Evolutionary conservation across 1,140 invertebrate species (phyloP).

Genomic region (Drosophila kohkoa): DNA sequence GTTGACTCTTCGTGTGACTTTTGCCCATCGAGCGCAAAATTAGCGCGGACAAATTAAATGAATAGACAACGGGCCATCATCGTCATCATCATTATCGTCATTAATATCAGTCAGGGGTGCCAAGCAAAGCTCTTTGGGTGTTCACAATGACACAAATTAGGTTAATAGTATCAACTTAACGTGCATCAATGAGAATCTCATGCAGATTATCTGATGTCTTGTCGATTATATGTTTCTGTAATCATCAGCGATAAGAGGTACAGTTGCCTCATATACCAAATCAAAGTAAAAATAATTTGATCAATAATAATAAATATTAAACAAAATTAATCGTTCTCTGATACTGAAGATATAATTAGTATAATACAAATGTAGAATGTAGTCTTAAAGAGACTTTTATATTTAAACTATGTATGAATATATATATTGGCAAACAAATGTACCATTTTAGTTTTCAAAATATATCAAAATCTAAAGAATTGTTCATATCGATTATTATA

Average conservation of each 20-base stretch:
- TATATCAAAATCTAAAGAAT: too few species aligned
- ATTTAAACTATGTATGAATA: too few species aligned
- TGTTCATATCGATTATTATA: too few species aligned
- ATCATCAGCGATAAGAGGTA: neutral
- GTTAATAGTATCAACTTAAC: slow-evolving; percentile 26
- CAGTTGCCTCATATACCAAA: neutral
- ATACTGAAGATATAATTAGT: too few species aligned
- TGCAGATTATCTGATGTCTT: neutral
- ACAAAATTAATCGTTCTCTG: neutral
- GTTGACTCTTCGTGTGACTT: slow-evolving; percentile 72
- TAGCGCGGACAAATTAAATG: slow-evolving; percentile 75
- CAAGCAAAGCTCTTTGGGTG: slow-evolving; percentile 38
- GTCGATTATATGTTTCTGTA: neutral
- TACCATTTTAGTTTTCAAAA: too few species aligned
- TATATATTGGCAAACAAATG: too few species aligned
- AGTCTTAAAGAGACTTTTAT: too few species aligned
- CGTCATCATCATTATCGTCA: slow-evolving; percentile 38
- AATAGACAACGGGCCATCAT: slow-evolving; percentile 64
- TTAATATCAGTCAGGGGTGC: slow-evolving; percentile 14
- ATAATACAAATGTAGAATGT: too few species aligned
- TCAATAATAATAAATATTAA: neutral
- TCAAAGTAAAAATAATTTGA: neutral
- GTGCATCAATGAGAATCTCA: neutral
- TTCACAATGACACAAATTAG: slow-evolving; percentile 44
- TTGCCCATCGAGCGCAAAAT: slow-evolving; percentile 72